Evolutionary conservation across 2,888 invertebrate species (phyloP), one percentile per base, ranked within the genome.

Genomic region (Timema cristinae): DNA sequence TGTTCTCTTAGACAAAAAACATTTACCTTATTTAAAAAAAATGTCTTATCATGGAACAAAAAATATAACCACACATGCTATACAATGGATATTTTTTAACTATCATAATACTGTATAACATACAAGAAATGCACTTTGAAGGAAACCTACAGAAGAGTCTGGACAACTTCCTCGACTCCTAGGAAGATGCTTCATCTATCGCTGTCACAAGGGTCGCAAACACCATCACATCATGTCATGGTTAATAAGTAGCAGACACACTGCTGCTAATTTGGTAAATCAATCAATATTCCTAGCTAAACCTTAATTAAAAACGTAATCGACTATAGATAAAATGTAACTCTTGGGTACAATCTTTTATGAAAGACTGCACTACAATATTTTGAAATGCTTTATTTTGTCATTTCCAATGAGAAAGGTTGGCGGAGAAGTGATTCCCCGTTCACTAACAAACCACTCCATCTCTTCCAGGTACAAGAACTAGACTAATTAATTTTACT

Each of bases 101-200:
- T 89, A 89, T 89, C 83, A 89, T 91, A 91, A 91, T 91, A 91
- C 91, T 91, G 91, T 91, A 91, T 91, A 90, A 91, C 90, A 91
- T 91, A 91, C 90, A 91, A 90, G 91, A 91, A 91, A 91, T 91
- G 91, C 91, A 91, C 91, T 90, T 90, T 87, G 88, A 71, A 88
- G 88, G 91, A 91, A 91, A 91, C 91, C 90, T 91, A 90, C 91
- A 91, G 91, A 91, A 91, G 91, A 91, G 90, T 86, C 85, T n/a
- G 32, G 71, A 72, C 76, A 75, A 75, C 75, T 75, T 75, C 75
- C 76, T 75, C 70, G 69, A 74, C 73, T 73, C 70, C 69, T 74
- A 74, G 73, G 76, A 77, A 76, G 75, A 74, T 72, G 59, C 71
- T 71, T 63, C 73, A 77, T 77, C 77, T 76, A 77, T 77, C 78